Evolutionary conservation across 2,797 vertebrate species (phyloP), one percentile per base, ranked within the genome.

Genomic region (Phyllotis vaccarum): DNA sequence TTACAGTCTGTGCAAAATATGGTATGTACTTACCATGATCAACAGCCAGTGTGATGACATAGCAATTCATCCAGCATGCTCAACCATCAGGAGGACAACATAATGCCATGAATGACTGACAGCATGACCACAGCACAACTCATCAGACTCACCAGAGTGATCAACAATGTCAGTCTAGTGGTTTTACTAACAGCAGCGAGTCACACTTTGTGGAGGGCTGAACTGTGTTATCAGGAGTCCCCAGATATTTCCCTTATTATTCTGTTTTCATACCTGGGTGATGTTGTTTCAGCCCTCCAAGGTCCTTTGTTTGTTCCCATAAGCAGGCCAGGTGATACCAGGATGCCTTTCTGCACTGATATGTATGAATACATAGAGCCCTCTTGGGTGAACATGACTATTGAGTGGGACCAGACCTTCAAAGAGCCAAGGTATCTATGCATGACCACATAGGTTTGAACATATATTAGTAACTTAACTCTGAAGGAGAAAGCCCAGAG

Each of bases 181-280:
- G 13, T 70, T 46, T 56, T 86, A 64, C 29, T 31, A 31, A 31
- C 13, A 66, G 43, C 46, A 24, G 7, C 29, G 12, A 85, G 17
- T 16, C 6, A 8, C 3, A 17, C 5, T 64, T 64, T 54, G 52
- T 0, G 0, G 81, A 37, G 37, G 21, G 13, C 0, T 64, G 13
- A 81, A 81, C 1, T 22, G 11, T 31, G n/a, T 12, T 24, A 8
- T 49, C 46, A 49, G 19, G 82, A 49, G 70, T 52, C n/a, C 16
- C 27, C 31, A 70, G 31, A 70, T 70, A 12, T n/a, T 72, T 78
- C 68, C 43, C 46, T 22, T 75, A 62, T 62, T 56, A 52, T 54
- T 3, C 29, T 40, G 68, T 83, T 87, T 43, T 11, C 40, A 24
- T 37, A 22, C 34, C 46, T 89, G 10, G n/a, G 72, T 76, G 76